Evolutionary conservation across 2,888 invertebrate species (phyloP), one percentile per base, ranked within the genome.

Genomic region (Alviniconcha strummeri): DNA sequence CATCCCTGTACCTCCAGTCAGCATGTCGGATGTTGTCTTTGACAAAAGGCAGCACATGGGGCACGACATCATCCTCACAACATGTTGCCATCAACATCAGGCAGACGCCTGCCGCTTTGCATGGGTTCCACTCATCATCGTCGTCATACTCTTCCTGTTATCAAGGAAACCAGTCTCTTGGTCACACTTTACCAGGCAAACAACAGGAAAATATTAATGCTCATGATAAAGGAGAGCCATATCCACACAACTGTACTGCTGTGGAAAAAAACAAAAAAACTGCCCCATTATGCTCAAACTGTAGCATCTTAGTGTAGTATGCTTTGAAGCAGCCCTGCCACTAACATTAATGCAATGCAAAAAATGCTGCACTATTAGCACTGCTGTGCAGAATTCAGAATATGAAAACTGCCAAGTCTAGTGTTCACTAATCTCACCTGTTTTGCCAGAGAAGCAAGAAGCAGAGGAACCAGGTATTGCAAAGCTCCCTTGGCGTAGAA

Each of bases 101-200:
- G 93, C 99, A 99, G 5, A 99, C 99, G 67, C 99, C 98, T 5
- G 99, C 98, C 0, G 99, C 99, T 95, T 99, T 99, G 89, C 98
- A 97, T 0, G 99, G 99, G 94, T 98, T 99, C 99, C 99, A 99
- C 91, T 98, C 99, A 92, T 99, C 97, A 93, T 99, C 99, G 94
- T 99, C 99, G 93, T 99, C 99, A 90, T 96, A 96, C 93, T 99
- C 99, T 93, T 95, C 94, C 92, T 94, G 87, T 36, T 36, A 36
- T 36, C 36, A 36, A 36, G 36, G 36, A 5, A 90, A 85, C 82
- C 52, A 60, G 55, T 36, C 36, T 36, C 36, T 36, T 1, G 36
- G 36, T 36, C 36, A 36, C 36, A 36, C 36, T 36, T 36, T 36
- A 36, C 36, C 36, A 36, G 36, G 36, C 36, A 36, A 36, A 36